Percentiles rank a stretch among this genome's conserved stretches.
These are phyloP conservation scores for Stenolophus ochropezus DNA, from an alignment of 2,888 invertebrate genomes.

Conservation along the genomic window DNA sequence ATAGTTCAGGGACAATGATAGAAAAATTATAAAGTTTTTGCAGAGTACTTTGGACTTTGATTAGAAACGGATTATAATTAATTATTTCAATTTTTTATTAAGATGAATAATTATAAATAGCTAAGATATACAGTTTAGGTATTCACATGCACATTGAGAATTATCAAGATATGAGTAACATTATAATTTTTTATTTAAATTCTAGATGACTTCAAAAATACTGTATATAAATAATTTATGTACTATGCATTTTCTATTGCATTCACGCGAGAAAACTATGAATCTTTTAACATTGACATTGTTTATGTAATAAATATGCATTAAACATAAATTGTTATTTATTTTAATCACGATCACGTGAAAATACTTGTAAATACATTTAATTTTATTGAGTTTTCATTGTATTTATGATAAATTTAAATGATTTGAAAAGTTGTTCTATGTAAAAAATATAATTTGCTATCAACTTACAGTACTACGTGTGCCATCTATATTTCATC, in stretches of 20 bases:
- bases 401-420: neutral
- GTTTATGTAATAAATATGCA: neutral
- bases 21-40: slow-evolving; percentile 5
- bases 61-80: neutral
- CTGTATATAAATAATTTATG: neutral
- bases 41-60: neutral
- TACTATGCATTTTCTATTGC: neutral
- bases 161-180: too few relatives aligned
- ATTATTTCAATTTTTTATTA: neutral
- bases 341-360: neutral
- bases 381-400: neutral
- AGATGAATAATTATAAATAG: neutral
- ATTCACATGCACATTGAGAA: too few relatives aligned
- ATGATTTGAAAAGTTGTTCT: neutral
- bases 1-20: neutral
- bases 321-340: neutral
- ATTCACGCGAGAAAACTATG: neutral
- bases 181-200: too few relatives aligned
- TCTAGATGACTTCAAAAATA: too few relatives aligned
- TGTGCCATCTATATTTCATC: neutral
- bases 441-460: too few relatives aligned
- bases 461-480: neutral
- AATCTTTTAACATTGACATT: neutral
- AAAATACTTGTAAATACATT: neutral
- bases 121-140: too few relatives aligned